Evolutionary conservation across 2,113 vertebrate genomes (phyloP), one percentile per base, ranked within the genome.

Genomic region (Python bivittatus): DNA sequence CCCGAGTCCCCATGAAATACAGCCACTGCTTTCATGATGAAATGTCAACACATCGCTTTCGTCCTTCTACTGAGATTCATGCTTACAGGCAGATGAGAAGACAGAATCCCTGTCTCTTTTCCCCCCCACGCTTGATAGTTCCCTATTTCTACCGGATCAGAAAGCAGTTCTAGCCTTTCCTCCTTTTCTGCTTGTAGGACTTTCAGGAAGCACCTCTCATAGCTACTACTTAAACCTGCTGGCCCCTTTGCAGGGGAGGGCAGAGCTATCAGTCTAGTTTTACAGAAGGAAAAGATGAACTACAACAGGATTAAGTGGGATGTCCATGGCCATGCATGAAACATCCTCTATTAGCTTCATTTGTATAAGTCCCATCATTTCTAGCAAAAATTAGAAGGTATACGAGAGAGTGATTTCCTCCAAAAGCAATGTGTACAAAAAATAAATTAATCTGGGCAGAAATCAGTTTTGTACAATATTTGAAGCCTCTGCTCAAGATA

Each of bases 11-110:
- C 58, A 56, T 68, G 87, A 88, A 89, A 44, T 79, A 89, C 54
- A 44, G 44, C 90, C 17, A 29, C 15, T 0, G 23, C 72, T 93
- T 93, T 91, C 89, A 91, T 86, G 90, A 53, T 93, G 90, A 93
- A 91, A 89, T 57, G 86, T 42, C 56, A 57, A 60, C 27, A 72
- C 93, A 85, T 54, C 90, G 20, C 60, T 89, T 91, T 89, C 79
- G 86, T 91, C 48, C 4, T 17, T 27, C 79, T 42, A 38, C 84
- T 72, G 85, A 91, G 86, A 89, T 58, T 86, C 86, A 91, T 58
- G 90, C 90, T 91, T 52, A 57, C 86, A 91, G 79, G 90, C 87
- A 72, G 86, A 90, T 91, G 9, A 88, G 60, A 53, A 54, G 57
- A 64, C 53, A 38, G 86, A 33, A 48, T 33, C 10, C n/a, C 33